Evolutionary conservation across 2,888 invertebrate species (phyloP).

Genomic region (Drepanosiphum platanoidis): DNA sequence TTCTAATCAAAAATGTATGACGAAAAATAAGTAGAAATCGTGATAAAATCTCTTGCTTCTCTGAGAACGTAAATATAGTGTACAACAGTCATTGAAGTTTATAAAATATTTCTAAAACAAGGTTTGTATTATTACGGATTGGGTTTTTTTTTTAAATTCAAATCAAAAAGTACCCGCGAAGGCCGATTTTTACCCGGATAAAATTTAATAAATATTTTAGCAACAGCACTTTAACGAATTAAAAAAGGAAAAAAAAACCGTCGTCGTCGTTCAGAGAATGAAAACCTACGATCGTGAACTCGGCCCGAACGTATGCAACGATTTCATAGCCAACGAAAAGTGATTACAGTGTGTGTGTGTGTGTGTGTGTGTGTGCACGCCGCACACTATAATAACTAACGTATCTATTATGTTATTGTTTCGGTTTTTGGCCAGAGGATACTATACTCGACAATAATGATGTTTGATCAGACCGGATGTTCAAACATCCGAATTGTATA

Average conservation of each 20-base stretch:
- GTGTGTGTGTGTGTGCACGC: neutral
- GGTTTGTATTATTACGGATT: no score
- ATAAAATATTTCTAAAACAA: no score
- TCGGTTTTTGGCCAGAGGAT: constrained; percentile 4
- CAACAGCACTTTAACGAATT: neutral
- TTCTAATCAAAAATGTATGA: no score
- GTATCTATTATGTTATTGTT: constrained; percentile 28
- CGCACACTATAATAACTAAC: no score
- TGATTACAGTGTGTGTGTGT: neutral
- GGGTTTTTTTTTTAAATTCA: no score
- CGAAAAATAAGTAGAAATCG: no score
- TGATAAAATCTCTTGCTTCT: no score
- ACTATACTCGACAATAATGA: neutral
- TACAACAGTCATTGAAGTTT: no score
- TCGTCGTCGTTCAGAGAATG: no score
- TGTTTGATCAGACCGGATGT: constrained; percentile 42
- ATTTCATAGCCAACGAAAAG: neutral
- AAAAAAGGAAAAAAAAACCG: neutral
- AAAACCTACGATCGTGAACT: neutral
- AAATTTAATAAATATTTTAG: neutral
- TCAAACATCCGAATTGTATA: constrained; percentile 22
- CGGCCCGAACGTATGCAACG: neutral
- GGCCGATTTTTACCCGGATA: no score
- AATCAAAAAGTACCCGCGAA: no score
- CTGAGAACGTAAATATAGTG: no score